Base-by-base conservation (phyloP, 1,140 invertebrate genomes). In the Oncopodura yosiiana region DNA sequence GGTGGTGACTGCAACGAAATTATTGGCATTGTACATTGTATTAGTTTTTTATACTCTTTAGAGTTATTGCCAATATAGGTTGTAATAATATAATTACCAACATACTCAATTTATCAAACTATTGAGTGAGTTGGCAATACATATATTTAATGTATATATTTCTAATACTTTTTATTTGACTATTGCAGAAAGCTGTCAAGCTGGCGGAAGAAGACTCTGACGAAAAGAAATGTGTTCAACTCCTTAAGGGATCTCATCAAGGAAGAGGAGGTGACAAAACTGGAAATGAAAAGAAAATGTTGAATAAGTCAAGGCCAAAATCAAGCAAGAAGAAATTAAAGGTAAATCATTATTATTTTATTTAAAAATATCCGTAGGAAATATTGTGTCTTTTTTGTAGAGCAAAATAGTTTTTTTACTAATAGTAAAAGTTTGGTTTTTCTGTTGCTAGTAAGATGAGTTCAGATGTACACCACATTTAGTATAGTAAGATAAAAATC, bases 171-270 rank as follows among this genome's bases (percentile, higher is more conserved):
- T 18, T 49, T 29, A 21, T 43, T 45, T 30, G 23, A 29, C n/a
- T 18, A 30, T 46, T 49, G 4, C 49, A 64, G 63, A 52, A 51
- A 50, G 53, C 60, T 19, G 50, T 62, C 19, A 64, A 56, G 36
- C 36, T 57, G 30, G 56, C 53, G 9, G 58, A 56, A n/a, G 61
- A 64, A 43, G 58, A 58, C 41, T 56, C 49, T 14, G 42, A 59
- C 21, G 19, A 29, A 5, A 49, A 56, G 29, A 39, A 39, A 41
- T 60, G 48, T 60, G 49, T 39, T 48, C 53, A 60, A 26, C 38
- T 60, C 41, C 29, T 60, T 48, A 59, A 54, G 46, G 14, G 58
- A 60, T 53, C 57, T 53, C 51, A 54, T 54, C 53, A 56, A 21
- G 58, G 53, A 26, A 37, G 46, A 18, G 52, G 39, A 38, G 49